Percentiles rank a stretch among this genome's conserved stretches.
phyloP scores from a whole-genome alignment of 1,140 invertebrate genomes.

The Zaprionus nigranus region DNA sequence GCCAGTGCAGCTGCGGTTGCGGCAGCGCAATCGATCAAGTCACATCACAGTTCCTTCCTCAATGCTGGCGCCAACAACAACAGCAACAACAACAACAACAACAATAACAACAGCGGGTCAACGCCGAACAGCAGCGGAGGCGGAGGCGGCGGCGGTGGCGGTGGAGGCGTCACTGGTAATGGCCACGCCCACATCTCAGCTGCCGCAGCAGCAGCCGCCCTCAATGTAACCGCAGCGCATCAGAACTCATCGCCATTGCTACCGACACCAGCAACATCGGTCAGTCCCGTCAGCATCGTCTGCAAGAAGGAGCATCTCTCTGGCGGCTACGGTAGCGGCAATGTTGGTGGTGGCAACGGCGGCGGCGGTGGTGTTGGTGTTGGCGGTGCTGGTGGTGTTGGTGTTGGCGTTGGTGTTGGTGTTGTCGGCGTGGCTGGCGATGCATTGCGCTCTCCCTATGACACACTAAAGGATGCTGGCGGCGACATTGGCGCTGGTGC shows the following conservation, averaged over 20 bases:
- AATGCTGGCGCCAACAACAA: conserved; percentile 54
- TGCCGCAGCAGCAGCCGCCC: conserved; percentile 64
- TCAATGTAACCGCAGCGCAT: conserved; percentile 74
- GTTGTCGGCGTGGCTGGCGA: conserved; percentile 49
- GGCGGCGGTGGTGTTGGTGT: conserved; percentile 29
- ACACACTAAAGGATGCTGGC: conserved; percentile 78
- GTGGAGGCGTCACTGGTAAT: conserved; percentile 21
- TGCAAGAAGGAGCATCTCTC: conserved; percentile 86
- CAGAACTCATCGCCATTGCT: conserved; percentile 86
- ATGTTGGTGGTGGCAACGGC: conserved; percentile 23
- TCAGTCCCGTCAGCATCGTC: conserved; percentile 88
- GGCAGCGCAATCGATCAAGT: conserved; percentile 79
- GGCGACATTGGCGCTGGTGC: conserved; percentile 68
- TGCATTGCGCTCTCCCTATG: conserved; percentile 70
- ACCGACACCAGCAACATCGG: conserved; percentile 87
- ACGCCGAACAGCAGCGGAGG: conserved; percentile 57
- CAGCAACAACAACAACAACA: conserved; percentile 41
- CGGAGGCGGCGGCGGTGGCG: conserved; percentile 28
- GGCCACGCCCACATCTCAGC: conserved; percentile 62
- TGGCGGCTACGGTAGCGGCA: conserved; percentile 77
- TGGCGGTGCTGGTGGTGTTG: conserved; percentile 31
- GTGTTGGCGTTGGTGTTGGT: conserved; percentile 36
- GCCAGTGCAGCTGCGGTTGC: conserved; percentile 73
- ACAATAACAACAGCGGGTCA: conserved; percentile 36
- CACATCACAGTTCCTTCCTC: conserved; percentile 84